phyloP scores from a whole-genome alignment of 2,113 vertebrate genomes.

The Falco punctatus region DNA sequence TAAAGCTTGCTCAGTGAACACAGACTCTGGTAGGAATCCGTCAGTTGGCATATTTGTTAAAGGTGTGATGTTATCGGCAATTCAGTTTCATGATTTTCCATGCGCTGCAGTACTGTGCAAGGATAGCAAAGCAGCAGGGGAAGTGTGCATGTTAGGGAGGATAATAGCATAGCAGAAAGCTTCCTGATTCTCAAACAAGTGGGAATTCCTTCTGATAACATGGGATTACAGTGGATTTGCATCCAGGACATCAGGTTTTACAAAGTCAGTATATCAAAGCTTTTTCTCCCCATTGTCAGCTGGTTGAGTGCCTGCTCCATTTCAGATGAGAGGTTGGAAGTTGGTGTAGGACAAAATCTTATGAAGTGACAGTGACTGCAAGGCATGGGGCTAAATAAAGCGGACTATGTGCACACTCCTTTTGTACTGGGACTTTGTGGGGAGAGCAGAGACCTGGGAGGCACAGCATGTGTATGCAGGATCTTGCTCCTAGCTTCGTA shows the following conservation, averaged over 20 bases:
- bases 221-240: conserved; percentile 32
- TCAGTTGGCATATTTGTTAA: not conserved
- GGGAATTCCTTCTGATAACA: conserved; percentile 19
- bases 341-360: not conserved
- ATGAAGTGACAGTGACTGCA: not conserved
- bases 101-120: not conserved
- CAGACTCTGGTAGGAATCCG: not conserved
- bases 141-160: not conserved
- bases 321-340: not conserved
- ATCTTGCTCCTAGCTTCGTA: not conserved
- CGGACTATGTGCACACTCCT: not conserved
- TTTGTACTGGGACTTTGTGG: not conserved
- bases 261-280: not conserved
- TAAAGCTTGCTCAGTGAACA: not conserved
- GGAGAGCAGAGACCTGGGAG: not conserved
- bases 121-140: not conserved
- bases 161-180: not conserved
- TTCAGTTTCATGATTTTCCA: not conserved
- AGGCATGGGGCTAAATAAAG: not conserved
- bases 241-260: not conserved
- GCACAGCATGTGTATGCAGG: not conserved
- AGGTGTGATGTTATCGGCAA: not conserved
- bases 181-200: not conserved
- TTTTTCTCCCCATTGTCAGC: not conserved
- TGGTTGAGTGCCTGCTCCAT: not conserved